A percentile compares a stretch with the other conserved stretches of the same genome.
Conservation (phyloP, 2,888 invertebrate genomes). For the Caenorhabditis japonica region DNA sequence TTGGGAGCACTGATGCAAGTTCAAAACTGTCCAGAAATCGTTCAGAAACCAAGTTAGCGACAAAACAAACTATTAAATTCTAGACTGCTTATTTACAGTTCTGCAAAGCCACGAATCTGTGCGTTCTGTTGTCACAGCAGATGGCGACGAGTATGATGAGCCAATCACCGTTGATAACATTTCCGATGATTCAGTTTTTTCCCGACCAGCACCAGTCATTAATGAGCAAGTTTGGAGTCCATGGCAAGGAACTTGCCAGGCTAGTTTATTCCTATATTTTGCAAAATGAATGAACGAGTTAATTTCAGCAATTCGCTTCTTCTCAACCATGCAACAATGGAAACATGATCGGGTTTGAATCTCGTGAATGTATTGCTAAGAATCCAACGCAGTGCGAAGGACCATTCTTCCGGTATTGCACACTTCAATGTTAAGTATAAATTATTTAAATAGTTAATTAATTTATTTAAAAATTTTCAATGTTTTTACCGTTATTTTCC, state of each 20-base stretch:
- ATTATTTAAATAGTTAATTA: too few species aligned
- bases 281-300: background rate
- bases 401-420: constrained; percentile 77
- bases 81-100: constrained; percentile 21
- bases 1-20: constrained; percentile 72
- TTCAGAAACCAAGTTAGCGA: constrained; percentile 46
- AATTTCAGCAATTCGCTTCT: constrained; percentile 73
- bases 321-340: constrained; percentile 75
- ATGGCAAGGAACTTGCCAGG: constrained; percentile 74
- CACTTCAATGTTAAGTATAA: constrained; percentile 58
- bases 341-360: constrained; percentile 76
- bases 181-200: constrained; percentile 15
- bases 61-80: too few species aligned
- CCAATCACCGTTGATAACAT: constrained; percentile 45
- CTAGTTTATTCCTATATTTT: constrained; percentile 22
- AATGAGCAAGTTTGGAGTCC: constrained; percentile 71
- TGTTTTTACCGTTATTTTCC: too few species aligned
- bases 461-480: too few species aligned
- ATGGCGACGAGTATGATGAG: constrained; percentile 52
- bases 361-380: constrained; percentile 76
- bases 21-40: constrained; percentile 60
- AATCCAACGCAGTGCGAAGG: constrained; percentile 75
- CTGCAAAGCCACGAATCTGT: constrained; percentile 35
- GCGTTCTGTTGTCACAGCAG: constrained; percentile 34
- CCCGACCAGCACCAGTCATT: constrained; percentile 9